Conservation (phyloP, 2,888 invertebrate species). For the Cosmopolites sordidus region DNA sequence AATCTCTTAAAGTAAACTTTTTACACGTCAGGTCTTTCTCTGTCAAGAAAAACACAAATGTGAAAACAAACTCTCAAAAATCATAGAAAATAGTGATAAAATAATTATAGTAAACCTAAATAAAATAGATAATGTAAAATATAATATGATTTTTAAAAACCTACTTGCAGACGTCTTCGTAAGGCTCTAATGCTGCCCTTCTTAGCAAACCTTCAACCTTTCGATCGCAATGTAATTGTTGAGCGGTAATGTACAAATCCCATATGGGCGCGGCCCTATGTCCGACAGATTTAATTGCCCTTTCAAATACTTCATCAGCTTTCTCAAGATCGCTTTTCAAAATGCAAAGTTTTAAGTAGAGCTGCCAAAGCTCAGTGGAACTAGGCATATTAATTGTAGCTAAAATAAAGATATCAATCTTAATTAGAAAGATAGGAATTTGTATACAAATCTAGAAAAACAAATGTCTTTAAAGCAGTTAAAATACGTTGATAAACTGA, state of each 20-base stretch:
- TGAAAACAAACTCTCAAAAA: no score
- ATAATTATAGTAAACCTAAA: no score
- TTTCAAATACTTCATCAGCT: conserved; percentile 9
- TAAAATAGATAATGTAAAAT: no score
- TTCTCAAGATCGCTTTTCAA: conserved; percentile 7
- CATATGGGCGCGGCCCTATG: conserved; percentile 10
- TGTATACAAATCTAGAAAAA: no score
- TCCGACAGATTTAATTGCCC: conserved; percentile 11
- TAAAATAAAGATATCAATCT: not conserved
- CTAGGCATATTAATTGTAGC: conserved; percentile 7
- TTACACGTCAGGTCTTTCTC: no score
- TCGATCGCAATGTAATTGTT: not conserved
- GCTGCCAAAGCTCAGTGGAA: conserved; percentile 14
- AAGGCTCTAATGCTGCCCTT: conserved; percentile 7
- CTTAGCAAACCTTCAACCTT: conserved; percentile 11
- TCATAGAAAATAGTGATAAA: no score
- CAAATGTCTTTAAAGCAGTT: not conserved
- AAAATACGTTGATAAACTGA: no score
- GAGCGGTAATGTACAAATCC: conserved; percentile 13
- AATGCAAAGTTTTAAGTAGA: conserved; percentile 15
- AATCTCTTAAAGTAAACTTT: no score
- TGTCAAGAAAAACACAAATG: no score
- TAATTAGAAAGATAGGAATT: not conserved
- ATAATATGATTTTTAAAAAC: not conserved
- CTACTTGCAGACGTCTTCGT: conserved; percentile 14